Evolutionary conservation across 2,888 invertebrate genomes (phyloP).

Genomic region (Tolmerus cingulatus): DNA sequence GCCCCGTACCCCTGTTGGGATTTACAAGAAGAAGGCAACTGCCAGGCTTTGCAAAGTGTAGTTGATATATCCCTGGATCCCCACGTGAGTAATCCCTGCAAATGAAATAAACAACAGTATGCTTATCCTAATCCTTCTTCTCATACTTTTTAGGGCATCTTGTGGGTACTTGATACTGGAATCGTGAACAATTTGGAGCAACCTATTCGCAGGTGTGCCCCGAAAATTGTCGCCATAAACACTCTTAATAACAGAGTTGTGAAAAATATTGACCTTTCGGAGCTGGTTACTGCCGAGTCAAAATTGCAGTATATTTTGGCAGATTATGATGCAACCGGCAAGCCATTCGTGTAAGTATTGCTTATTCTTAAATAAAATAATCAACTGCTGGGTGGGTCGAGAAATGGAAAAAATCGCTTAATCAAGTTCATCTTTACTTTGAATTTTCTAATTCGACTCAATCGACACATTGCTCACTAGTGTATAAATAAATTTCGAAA

Average conservation of each 20-base stretch:
- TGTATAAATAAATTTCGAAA: background rate
- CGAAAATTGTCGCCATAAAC: slow-evolving; percentile 70
- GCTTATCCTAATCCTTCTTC: slow-evolving; percentile 51
- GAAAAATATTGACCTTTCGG: slow-evolving; percentile 67
- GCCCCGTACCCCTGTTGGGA: slow-evolving; percentile 74
- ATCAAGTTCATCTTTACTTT: background rate
- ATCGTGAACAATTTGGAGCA: slow-evolving; percentile 69
- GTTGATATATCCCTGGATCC: slow-evolving; percentile 72
- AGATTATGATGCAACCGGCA: slow-evolving; percentile 67
- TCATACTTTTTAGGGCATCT: slow-evolving; percentile 60
- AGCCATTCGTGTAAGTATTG: slow-evolving; percentile 61
- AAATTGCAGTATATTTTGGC: slow-evolving; percentile 69
- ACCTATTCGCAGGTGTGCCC: slow-evolving; percentile 68
- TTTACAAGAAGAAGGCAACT: slow-evolving; percentile 75
- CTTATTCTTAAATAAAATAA: background rate
- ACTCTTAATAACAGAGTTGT: slow-evolving; percentile 68
- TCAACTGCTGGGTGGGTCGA: background rate
- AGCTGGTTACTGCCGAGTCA: slow-evolving; percentile 65
- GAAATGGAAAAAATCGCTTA: background rate
- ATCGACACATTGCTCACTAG: background rate
- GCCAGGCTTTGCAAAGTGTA: slow-evolving; percentile 74
- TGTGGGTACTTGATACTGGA: slow-evolving; percentile 71
- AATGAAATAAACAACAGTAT: slow-evolving; percentile 30
- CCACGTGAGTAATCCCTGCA: slow-evolving; percentile 58
- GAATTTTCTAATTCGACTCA: background rate